These are phyloP conservation scores for Crotalus adamanteus DNA, from an alignment of 2,797 vertebrate species.

Conservation along the genomic window DNA sequence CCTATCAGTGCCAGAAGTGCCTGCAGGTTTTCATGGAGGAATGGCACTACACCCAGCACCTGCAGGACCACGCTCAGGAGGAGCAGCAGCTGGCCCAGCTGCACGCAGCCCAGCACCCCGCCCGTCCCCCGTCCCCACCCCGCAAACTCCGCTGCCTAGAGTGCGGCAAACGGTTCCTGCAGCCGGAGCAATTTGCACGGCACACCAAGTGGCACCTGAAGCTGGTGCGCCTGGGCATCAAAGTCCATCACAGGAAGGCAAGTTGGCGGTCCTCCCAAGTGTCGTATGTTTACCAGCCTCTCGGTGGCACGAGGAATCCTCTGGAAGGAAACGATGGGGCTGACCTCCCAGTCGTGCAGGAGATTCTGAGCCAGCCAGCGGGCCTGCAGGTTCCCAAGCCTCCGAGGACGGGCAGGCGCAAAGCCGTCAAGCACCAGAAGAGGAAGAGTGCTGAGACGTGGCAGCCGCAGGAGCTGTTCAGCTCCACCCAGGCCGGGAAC, in stretches of 20 bases:
- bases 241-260: background rate
- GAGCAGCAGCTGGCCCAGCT: background rate
- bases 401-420: background rate
- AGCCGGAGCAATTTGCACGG: conserved; percentile 10
- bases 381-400: background rate
- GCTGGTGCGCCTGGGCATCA: conserved; percentile 12
- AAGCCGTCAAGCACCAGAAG: background rate
- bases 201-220: conserved; percentile 49
- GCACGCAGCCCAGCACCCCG: fast-evolving
- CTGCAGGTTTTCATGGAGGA: conserved; percentile 38
- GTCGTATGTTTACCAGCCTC: conserved; percentile 10
- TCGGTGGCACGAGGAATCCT: background rate
- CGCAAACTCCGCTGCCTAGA: conserved; percentile 32
- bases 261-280: background rate
- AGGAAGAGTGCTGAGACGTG: fast-evolving
- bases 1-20: conserved; percentile 32
- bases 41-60: conserved; percentile 32
- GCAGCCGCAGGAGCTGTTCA: background rate
- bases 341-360: background rate
- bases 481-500: background rate
- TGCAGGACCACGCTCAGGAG: conserved; percentile 9
- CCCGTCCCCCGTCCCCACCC: background rate
- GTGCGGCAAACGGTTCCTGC: conserved; percentile 39
- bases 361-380: background rate
- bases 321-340: fast-evolving